Evolutionary conservation across 1,140 invertebrate genomes (phyloP), one percentile per base, ranked within the genome.

Genomic region (Maconellicoccus hirsutus): DNA sequence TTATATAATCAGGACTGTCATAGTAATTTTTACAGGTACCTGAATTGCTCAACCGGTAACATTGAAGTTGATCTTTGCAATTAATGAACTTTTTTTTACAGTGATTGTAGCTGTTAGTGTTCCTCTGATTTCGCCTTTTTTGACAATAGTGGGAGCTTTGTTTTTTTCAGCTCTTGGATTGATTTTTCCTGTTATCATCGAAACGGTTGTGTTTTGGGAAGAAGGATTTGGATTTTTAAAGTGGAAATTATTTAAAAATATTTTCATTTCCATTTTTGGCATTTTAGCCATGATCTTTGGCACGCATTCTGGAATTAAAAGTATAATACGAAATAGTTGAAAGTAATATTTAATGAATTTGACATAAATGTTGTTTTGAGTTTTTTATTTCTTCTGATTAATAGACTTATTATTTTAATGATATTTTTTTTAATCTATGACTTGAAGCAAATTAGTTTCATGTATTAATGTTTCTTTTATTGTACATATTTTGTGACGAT

Each of bases 111-210:
- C 94, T 3, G 84, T 92, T 16, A 86, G 88, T 7, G 89, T 98
- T 27, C 94, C 94, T 0, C 87, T 87, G 29, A 91, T 98, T 72
- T 90, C 87, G 61, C 88, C 95, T 0, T 90, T 98, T 77, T 94
- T 98, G 76, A 89, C 91, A 16, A 83, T 98, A 25, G 93, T 98
- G 73, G 96, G 96, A 71, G 94, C 96, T 8, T 88, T 98, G 76
- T 93, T 92, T 76, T 96, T 96, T 77, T 94, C 93, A 19, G 87
- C 96, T 74, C 84, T 98, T 10, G 94, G 95, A 22, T 84, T 98
- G 1, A 87, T 98, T 21, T 87, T 94, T 72, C 96, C 96, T 8
- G 90, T 92, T 0, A 80, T 93, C 38, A 89, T 98, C 26, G 93
- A 97, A 81, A 84, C 91, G 4, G 81, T 94, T n/a, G 89, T 86